Base-by-base conservation (phyloP, 64 coral and sea anemone genomes). In the Cladopsammia gracilis region DNA sequence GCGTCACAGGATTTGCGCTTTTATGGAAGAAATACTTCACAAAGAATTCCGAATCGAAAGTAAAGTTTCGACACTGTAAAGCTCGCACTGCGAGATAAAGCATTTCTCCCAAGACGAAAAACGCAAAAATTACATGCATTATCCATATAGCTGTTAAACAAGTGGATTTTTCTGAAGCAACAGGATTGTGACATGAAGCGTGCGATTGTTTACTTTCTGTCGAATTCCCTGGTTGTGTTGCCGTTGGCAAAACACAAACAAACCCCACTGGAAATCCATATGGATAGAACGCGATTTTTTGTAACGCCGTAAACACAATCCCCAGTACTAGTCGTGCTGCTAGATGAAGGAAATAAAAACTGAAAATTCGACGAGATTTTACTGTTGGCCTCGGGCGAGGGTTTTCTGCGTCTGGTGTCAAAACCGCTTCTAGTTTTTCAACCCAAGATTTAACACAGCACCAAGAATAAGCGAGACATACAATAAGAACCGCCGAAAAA, bases 341-440 rank as follows among this genome's bases (percentile, higher is more conserved):
- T 8, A 93, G 83, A 19, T 93, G 91, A 43, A 61, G 24, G 45
- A 93, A 48, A 79, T 93, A 93, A 74, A 54, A 22, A 44, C 1
- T 23, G 48, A 79, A 81, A 49, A 90, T 22, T 69, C 75, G 42
- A 42, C 88, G 88, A 90, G 75, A 79, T 18, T 16, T 60, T 3
- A 89, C 45, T 80, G n/a, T 89, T 6, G 45, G 58, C 49, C 73
- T 18, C 53, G 74, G 88, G 20, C 75, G 87, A 64, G 72, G 87
- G 44, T 89, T 89, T 60, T 90, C 88, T 4, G 60, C 20, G 52
- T 90, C 76, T 5, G 75, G 61, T 34, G 46, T 70, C 10, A 62
- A 47, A 3, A 18, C 60, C 64, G 48, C 48, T 71, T 87, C 72
- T 14, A 78, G 46, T 43, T 73, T 25, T 1, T 87, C 91, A 13